Percentiles rank a stretch among this genome's conserved stretches.
Conservation (phyloP, 2,113 vertebrate species). For the Cavia porcellus region DNA sequence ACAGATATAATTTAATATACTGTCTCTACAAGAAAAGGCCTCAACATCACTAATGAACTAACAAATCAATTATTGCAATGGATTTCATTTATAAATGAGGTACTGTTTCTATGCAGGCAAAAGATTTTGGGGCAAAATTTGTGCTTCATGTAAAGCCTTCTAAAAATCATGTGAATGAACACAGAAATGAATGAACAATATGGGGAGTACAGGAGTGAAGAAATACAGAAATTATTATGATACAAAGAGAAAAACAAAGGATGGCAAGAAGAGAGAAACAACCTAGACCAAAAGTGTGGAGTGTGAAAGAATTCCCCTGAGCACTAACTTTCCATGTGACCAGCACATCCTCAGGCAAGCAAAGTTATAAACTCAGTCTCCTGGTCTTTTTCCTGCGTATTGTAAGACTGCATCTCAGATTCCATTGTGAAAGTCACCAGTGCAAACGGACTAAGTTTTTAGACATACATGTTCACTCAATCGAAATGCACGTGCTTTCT, state of each 20-base stretch:
- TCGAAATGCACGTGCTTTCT: background rate
- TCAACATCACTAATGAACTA: slow-evolving; percentile 50
- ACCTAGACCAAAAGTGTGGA: slow-evolving; percentile 18
- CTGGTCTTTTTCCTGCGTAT: background rate
- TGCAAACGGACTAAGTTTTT: slow-evolving; percentile 30
- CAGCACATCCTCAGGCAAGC: background rate
- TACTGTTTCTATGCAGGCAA: background rate
- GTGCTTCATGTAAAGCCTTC: background rate
- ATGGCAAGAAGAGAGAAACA: background rate
- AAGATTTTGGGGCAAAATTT: slow-evolving; percentile 28
- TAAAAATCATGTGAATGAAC: slow-evolving; percentile 29
- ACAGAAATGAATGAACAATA: background rate
- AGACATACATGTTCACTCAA: slow-evolving; percentile 14
- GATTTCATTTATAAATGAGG: background rate
- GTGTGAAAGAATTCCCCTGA: background rate
- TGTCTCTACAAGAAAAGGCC: slow-evolving; percentile 4
- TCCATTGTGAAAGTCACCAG: background rate
- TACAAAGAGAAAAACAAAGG: slow-evolving; percentile 11
- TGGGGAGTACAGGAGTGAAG: background rate
- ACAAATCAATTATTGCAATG: slow-evolving; percentile 37
- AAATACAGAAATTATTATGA: background rate
- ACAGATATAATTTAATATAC: slow-evolving; percentile 44
- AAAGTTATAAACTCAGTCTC: background rate
- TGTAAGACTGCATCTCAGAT: slow-evolving; percentile 36
- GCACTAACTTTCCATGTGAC: background rate